These are phyloP conservation scores for Meda fulgida DNA, from an alignment of 2,797 vertebrate species.

Conservation along the genomic window DNA sequence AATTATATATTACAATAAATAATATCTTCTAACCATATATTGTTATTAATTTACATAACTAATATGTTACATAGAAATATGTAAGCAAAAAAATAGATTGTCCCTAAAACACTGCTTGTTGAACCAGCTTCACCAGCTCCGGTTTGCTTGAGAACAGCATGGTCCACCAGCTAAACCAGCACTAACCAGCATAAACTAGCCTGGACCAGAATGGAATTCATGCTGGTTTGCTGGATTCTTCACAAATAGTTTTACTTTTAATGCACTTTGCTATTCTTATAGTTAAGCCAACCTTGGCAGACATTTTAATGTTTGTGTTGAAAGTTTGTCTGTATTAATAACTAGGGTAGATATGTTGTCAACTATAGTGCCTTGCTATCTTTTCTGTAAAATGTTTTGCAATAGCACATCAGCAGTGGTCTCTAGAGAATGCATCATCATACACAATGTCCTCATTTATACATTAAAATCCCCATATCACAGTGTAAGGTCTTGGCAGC, in stretches of 20 bases:
- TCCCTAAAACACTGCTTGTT: too few relatives aligned
- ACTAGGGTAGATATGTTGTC: not conserved
- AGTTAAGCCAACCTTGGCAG: not conserved
- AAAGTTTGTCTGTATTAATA: too few relatives aligned
- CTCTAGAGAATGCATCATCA: constrained; percentile 3
- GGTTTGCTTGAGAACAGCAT: too few relatives aligned
- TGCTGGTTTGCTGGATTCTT: not conserved
- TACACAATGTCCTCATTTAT: not conserved
- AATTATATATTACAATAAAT: too few relatives aligned
- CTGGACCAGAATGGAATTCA: too few relatives aligned
- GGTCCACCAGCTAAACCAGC: too few relatives aligned
- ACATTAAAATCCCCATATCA: not conserved
- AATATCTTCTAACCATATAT: too few relatives aligned
- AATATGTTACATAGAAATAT: too few relatives aligned
- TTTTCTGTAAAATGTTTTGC: not conserved
- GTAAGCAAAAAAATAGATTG: too few relatives aligned
- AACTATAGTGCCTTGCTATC: not conserved
- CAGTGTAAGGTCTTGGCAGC: constrained; percentile 87
- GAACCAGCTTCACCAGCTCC: too few relatives aligned
- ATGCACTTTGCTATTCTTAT: not conserved
- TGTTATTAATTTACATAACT: too few relatives aligned
- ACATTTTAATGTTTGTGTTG: not conserved
- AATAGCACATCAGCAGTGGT: not conserved
- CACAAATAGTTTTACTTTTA: not conserved
- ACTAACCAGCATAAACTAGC: too few relatives aligned